A percentile compares a stretch with the other conserved stretches of the same genome.
Evolutionary conservation across 2,888 invertebrate species (phyloP).

Genomic region (Tubulanus polymorphus): DNA sequence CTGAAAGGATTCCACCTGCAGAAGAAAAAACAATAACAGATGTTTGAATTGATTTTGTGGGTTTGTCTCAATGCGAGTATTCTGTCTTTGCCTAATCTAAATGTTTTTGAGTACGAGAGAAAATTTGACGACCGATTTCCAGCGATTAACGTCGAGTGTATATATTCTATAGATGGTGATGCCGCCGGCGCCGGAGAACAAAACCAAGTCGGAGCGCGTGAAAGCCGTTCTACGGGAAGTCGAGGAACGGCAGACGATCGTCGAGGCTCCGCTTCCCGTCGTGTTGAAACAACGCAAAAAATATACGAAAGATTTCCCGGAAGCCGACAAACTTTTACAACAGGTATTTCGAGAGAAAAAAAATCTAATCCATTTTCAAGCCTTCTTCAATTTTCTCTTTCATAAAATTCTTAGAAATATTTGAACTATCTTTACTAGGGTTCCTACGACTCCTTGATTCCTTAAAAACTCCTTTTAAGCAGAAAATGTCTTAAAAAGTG

Average conservation of each 20-base stretch:
- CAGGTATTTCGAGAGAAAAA: slow-evolving; percentile 22
- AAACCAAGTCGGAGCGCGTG: slow-evolving; percentile 30
- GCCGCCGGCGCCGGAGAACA: slow-evolving; percentile 25
- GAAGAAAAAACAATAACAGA: not conserved
- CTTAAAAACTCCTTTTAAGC: too few relatives aligned
- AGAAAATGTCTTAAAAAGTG: too few relatives aligned
- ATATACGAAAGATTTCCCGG: slow-evolving; percentile 28
- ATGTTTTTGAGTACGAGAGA: too few relatives aligned
- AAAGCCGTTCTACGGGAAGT: slow-evolving; percentile 28
- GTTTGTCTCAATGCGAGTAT: not conserved
- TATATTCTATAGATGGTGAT: slow-evolving; percentile 25
- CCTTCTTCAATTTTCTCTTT: slow-evolving; percentile 25
- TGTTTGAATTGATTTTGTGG: not conserved
- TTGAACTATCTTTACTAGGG: too few relatives aligned
- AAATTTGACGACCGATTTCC: too few relatives aligned
- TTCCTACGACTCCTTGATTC: too few relatives aligned
- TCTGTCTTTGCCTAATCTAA: not conserved
- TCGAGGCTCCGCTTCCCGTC: slow-evolving; percentile 30
- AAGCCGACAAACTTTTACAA: slow-evolving; percentile 32
- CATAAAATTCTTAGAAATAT: too few relatives aligned
- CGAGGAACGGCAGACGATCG: slow-evolving; percentile 26
- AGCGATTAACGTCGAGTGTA: not conserved
- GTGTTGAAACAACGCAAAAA: slow-evolving; percentile 28
- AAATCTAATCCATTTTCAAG: not conserved
- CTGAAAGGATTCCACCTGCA: too few relatives aligned